Evolutionary conservation across 2,113 vertebrate species (phyloP).

Genomic region (Vicugna pacos): DNA sequence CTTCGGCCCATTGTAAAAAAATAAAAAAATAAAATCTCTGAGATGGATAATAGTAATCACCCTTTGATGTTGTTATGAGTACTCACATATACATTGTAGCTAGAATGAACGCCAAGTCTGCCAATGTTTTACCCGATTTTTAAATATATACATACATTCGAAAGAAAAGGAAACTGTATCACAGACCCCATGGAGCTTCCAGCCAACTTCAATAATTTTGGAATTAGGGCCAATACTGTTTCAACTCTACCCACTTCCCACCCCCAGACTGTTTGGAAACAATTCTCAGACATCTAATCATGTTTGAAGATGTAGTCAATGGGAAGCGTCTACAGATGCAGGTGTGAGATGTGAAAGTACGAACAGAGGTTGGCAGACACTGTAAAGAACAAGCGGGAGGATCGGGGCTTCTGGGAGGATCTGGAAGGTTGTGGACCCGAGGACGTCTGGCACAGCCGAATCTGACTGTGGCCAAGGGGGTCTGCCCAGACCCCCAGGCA

Average conservation of each 20-base stretch:
- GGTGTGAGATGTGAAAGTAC: background rate
- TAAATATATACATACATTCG: background rate
- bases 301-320: background rate
- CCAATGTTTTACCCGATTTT: background rate
- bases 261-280: background rate
- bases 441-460: background rate
- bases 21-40: constrained; percentile 9
- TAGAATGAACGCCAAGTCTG: background rate
- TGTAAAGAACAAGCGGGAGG: background rate
- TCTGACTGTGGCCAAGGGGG: background rate
- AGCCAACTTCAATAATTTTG: background rate
- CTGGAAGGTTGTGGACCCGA: background rate
- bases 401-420: background rate
- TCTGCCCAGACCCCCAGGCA: no score
- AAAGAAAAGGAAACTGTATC: background rate
- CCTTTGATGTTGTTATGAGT: background rate
- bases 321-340: background rate
- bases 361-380: background rate
- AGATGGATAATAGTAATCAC: background rate
- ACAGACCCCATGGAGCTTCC: background rate
- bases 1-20: background rate
- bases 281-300: background rate
- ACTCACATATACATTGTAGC: background rate
- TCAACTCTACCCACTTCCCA: background rate
- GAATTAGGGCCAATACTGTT: background rate